These are phyloP conservation scores for Batillaria attramentaria DNA, from an alignment of 1,140 invertebrate species.

Conservation along the genomic window DNA sequence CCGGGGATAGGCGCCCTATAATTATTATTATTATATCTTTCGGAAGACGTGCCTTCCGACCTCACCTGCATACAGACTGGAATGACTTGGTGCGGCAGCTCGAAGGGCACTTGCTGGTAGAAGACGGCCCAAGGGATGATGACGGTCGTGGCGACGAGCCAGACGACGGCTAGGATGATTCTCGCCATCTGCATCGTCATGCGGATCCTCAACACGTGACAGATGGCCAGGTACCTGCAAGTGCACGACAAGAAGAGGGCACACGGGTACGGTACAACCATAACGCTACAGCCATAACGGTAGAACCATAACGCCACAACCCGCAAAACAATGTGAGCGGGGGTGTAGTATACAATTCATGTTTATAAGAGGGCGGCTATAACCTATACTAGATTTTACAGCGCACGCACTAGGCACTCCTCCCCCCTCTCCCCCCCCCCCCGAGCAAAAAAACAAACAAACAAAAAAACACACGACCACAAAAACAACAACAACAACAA, in stretches of 20 bases:
- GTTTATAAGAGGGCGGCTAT: too few species aligned
- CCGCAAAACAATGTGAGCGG: too few species aligned
- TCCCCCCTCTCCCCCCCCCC: too few species aligned
- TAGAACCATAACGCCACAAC: background rate
- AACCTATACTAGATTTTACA: too few species aligned
- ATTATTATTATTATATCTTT: too few species aligned
- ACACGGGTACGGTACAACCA: background rate
- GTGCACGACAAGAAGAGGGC: conserved; percentile 4
- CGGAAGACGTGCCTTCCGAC: background rate
- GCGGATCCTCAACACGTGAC: conserved; percentile 92
- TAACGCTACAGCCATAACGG: background rate
- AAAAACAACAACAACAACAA: too few species aligned
- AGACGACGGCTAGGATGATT: conserved; percentile 91
- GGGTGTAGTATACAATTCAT: too few species aligned
- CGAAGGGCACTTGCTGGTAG: conserved; percentile 78
- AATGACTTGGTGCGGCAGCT: conserved; percentile 33
- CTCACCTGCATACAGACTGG: conserved; percentile 45
- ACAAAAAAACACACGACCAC: too few species aligned
- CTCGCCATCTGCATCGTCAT: conserved; percentile 89
- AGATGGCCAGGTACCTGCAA: conserved; percentile 92
- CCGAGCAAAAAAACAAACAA: too few species aligned
- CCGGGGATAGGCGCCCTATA: too few species aligned
- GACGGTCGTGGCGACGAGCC: conserved; percentile 87
- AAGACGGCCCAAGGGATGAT: conserved; percentile 92
- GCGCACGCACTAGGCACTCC: too few species aligned